phyloP scores from a whole-genome alignment of 2,797 vertebrate species.

The Ctenochaetus hawaiiensis region DNA sequence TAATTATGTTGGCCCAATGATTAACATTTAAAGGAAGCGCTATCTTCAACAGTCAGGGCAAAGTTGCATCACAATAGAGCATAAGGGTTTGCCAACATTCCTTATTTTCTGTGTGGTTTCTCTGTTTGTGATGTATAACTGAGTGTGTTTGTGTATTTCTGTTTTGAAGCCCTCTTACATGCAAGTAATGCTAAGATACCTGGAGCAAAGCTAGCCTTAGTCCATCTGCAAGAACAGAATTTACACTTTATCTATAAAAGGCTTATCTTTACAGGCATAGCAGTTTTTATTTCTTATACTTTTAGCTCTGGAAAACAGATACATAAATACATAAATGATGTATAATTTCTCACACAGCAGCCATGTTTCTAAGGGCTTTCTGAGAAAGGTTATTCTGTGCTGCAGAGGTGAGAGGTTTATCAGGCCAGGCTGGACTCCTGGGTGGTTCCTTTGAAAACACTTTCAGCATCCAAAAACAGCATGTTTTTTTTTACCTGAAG shows the following conservation, averaged over 20 bases:
- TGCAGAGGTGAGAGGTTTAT: slow-evolving; percentile 15
- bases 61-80: slow-evolving; percentile 62
- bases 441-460: not conserved
- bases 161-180: slow-evolving; percentile 52
- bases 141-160: not conserved
- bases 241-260: slow-evolving; percentile 39
- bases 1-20: slow-evolving; percentile 75
- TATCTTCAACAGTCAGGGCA: slow-evolving; percentile 54
- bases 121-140: slow-evolving; percentile 15
- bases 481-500: not conserved
- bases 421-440: not conserved
- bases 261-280: slow-evolving; percentile 34
- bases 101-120: slow-evolving; percentile 12
- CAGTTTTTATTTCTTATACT: slow-evolving; percentile 38
- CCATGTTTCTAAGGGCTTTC: not conserved
- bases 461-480: not conserved
- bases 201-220: slow-evolving; percentile 16
- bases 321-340: slow-evolving; percentile 15
- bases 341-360: not conserved
- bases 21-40: slow-evolving; percentile 77
- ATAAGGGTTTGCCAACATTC: slow-evolving; percentile 16
- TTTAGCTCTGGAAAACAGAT: slow-evolving; percentile 20
- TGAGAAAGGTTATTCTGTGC: slow-evolving; percentile 10
- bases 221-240: slow-evolving; percentile 38
- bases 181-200: slow-evolving; percentile 29